Evolutionary conservation across 2,797 vertebrate genomes (phyloP).

Genomic region (Coluber constrictor): DNA sequence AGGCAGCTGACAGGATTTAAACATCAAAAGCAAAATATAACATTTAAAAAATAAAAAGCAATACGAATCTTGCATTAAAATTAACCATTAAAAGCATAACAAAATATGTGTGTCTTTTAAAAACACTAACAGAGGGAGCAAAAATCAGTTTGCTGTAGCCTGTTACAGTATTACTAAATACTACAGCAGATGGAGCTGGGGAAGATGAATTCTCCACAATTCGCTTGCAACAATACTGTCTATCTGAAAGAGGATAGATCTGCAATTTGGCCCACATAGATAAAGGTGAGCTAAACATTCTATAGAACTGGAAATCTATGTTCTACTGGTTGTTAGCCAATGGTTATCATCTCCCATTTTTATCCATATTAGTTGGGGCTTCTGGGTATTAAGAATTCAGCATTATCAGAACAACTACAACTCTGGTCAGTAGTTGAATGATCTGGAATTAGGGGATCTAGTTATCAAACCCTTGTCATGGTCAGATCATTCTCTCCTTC

Average conservation of each 20-base stretch:
- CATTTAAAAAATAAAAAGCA: neutral
- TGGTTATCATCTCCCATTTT: neutral
- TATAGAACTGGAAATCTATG: neutral
- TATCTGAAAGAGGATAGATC: neutral
- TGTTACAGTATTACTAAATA: neutral
- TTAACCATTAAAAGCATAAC: neutral
- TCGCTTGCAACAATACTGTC: neutral
- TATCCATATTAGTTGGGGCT: neutral
- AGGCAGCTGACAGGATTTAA: neutral
- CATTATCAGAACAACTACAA: neutral
- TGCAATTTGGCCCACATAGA: neutral
- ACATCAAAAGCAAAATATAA: neutral
- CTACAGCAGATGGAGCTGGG: neutral
- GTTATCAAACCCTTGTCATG: no score
- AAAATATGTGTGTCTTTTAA: neutral
- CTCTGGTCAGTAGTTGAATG: no score
- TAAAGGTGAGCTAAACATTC: neutral
- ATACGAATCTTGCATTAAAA: neutral
- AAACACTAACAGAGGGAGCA: neutral
- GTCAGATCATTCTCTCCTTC: no score
- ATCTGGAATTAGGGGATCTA: no score
- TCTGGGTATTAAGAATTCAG: neutral
- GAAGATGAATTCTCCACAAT: neutral
- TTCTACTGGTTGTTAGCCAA: neutral
- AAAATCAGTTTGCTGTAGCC: neutral